Percentiles rank a stretch among this genome's conserved stretches.
These are phyloP conservation scores for Acanthopagrus latus DNA, from an alignment of 2,797 vertebrate species.

Conservation along the genomic window DNA sequence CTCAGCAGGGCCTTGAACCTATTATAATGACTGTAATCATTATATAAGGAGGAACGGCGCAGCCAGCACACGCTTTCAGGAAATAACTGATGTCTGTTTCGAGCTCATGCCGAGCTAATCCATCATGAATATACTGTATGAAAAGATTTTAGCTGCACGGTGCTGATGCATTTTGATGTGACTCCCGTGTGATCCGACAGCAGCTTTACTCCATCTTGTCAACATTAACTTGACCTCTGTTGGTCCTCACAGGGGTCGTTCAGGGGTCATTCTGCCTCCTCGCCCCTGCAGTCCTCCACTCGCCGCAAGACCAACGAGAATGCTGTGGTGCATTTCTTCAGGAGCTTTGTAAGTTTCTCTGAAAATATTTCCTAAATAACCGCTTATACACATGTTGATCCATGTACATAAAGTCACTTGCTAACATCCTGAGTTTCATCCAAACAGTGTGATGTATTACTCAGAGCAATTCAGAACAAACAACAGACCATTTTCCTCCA, in stretches of 20 bases:
- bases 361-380: neutral
- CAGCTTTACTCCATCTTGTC: neutral
- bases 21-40: constrained; percentile 23
- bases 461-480: neutral
- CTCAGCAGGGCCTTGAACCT: neutral
- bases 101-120: neutral
- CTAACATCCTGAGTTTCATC: neutral
- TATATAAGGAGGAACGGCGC: neutral
- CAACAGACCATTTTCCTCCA: constrained; percentile 2
- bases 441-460: neutral
- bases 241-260: constrained; percentile 82
- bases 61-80: neutral
- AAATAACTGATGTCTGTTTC: constrained; percentile 1
- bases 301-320: constrained; percentile 85
- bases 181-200: neutral
- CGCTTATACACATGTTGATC: neutral
- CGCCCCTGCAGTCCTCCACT: constrained; percentile 82
- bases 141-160: neutral
- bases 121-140: neutral
- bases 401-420: neutral
- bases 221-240: neutral
- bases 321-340: constrained; percentile 87
- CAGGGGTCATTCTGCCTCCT: constrained; percentile 84
- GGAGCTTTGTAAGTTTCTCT: constrained; percentile 83
- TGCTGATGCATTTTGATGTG: neutral